Conservation (phyloP, 1,140 invertebrate species). For the Drosophila kurseongensis region DNA sequence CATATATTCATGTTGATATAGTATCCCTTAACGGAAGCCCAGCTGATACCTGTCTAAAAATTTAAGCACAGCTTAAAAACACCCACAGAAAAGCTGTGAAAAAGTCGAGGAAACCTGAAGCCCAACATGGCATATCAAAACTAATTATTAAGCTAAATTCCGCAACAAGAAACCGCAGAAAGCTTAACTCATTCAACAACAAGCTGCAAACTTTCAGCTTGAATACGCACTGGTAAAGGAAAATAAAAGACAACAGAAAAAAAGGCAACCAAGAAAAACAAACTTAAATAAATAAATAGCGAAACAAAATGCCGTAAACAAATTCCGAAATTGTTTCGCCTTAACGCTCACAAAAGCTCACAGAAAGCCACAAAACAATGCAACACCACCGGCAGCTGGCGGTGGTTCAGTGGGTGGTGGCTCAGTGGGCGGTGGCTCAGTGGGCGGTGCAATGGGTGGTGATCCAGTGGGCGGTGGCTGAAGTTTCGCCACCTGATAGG, state of each 20-base stretch:
- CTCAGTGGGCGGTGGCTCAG: not conserved
- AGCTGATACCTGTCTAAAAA: not conserved
- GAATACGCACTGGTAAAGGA: conserved; percentile 2
- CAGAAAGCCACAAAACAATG: conserved; percentile 42
- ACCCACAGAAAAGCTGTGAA: not conserved
- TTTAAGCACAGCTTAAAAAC: not conserved
- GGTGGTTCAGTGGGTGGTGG: not conserved
- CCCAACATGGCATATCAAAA: not conserved
- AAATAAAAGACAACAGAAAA: not conserved
- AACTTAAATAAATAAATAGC: conserved; percentile 41
- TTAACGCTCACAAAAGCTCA: conserved; percentile 32
- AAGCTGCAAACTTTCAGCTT: conserved; percentile 19
- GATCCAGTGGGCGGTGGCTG: not conserved
- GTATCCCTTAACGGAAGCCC: not conserved
- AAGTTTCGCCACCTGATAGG: conserved; percentile 15
- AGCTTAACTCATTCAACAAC: conserved; percentile 28
- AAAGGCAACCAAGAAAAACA: conserved; percentile 9
- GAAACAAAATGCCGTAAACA: conserved; percentile 31
- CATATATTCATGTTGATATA: too few relatives aligned
- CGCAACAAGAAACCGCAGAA: conserved; percentile 3
- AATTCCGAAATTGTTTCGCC: conserved; percentile 42
- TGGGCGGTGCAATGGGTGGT: not conserved
- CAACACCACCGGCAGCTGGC: conserved; percentile 10
- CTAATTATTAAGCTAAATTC: conserved; percentile 24
- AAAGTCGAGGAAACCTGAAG: not conserved